A percentile compares a stretch with the other conserved stretches of the same genome.
phyloP scores from a whole-genome alignment of 2,113 vertebrate genomes.

The Nesogale talazaci region DNA sequence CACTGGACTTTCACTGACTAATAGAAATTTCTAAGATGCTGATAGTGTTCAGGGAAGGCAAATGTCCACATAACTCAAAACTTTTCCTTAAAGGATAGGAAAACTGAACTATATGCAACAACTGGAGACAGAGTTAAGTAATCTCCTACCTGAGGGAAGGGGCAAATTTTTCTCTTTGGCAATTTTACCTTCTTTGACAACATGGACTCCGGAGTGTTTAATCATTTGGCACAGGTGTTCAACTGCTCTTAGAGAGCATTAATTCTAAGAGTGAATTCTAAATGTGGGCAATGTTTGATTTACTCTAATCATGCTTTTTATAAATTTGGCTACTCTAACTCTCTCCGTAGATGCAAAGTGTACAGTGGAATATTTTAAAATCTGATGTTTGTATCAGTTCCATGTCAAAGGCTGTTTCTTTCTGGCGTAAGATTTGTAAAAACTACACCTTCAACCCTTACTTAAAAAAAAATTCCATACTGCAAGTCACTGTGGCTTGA shows the following conservation, averaged over 20 bases:
- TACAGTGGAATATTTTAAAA: not conserved
- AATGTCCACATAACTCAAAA: not conserved
- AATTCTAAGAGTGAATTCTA: not conserved
- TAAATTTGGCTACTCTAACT: not conserved
- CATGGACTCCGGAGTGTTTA: not conserved
- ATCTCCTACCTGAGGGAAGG: not conserved
- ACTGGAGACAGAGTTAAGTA: not conserved
- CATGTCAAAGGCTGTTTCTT: not conserved
- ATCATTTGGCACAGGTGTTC: not conserved
- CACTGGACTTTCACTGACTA: not conserved
- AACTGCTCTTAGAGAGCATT: conserved; percentile 26
- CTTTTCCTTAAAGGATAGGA: not conserved
- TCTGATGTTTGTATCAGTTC: not conserved
- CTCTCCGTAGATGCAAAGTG: not conserved
- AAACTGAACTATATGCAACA: not conserved
- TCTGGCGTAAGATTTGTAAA: not conserved
- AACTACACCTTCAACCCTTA: not conserved
- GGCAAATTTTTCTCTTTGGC: not conserved
- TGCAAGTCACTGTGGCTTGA: not conserved
- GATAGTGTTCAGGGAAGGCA: not conserved
- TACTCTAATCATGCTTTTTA: not conserved
- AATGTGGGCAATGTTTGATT: not conserved
- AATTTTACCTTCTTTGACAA: conserved; percentile 17
- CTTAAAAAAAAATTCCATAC: not conserved
- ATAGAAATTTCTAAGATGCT: not conserved